A percentile compares a stretch with the other conserved stretches of the same genome.
phyloP scores from a whole-genome alignment of 2,888 invertebrate genomes.

The Leucoptera coffeella region DNA sequence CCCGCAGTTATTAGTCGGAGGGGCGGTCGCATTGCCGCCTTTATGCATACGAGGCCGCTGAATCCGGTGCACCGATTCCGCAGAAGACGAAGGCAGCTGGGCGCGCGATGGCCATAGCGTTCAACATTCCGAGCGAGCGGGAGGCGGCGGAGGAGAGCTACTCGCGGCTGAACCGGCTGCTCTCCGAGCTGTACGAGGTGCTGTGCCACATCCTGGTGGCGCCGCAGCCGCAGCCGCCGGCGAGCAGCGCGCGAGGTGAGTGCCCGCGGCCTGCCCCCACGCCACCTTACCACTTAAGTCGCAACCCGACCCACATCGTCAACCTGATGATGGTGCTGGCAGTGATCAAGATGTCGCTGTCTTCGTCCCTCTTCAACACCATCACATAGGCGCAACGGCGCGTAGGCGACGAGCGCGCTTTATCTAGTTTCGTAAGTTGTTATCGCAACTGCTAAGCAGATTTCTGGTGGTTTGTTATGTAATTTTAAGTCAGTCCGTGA shows the following conservation, averaged over 20 bases:
- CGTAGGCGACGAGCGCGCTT: too few species aligned
- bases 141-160: conserved; percentile 52
- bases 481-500: conserved; percentile 41
- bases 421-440: conserved; percentile 41
- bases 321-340: conserved; percentile 48
- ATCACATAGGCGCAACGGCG: conserved; percentile 33
- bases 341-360: conserved; percentile 45
- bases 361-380: conserved; percentile 47
- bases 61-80: conserved; percentile 36
- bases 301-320: conserved; percentile 54
- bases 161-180: conserved; percentile 50
- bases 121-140: conserved; percentile 50
- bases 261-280: conserved; percentile 40
- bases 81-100: conserved; percentile 30
- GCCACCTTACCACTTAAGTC: conserved; percentile 52
- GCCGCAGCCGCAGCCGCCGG: conserved; percentile 42
- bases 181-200: conserved; percentile 50
- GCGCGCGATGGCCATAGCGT: conserved; percentile 53
- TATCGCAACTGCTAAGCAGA: conserved; percentile 48
- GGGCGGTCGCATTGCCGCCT: conserved; percentile 15
- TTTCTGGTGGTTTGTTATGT: conserved; percentile 46
- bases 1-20: conserved; percentile 8
- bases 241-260: conserved; percentile 41
- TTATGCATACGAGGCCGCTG: conserved; percentile 38
- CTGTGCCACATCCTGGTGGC: conserved; percentile 50